Percentiles rank a stretch among this genome's conserved stretches.
These are phyloP conservation scores for Linnaemya vulpina DNA, from an alignment of 2,888 invertebrate species.

Conservation along the genomic window DNA sequence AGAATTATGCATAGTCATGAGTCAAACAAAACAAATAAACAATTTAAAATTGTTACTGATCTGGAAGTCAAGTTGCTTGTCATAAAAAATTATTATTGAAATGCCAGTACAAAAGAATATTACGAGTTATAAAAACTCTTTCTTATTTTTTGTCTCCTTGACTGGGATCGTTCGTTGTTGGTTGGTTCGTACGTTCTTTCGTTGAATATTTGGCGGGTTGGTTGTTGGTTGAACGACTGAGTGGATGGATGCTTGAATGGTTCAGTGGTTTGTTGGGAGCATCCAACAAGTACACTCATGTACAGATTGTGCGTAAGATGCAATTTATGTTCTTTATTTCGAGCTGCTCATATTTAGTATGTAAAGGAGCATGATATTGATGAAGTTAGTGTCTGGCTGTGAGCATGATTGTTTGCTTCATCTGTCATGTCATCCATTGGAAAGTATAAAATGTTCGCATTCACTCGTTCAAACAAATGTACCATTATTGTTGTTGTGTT, in stretches of 20 bases:
- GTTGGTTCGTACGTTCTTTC: slow-evolving; percentile 22
- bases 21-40: slow-evolving; percentile 74
- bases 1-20: slow-evolving; percentile 68
- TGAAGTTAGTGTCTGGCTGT: slow-evolving; percentile 76
- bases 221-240: slow-evolving; percentile 41
- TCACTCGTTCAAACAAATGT: slow-evolving; percentile 33
- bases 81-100: slow-evolving; percentile 82
- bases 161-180: slow-evolving; percentile 55
- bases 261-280: slow-evolving; percentile 50
- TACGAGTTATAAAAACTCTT: slow-evolving; percentile 45
- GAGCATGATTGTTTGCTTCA: slow-evolving; percentile 78
- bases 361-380: slow-evolving; percentile 67
- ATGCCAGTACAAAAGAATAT: slow-evolving; percentile 73
- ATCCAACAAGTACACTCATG: slow-evolving; percentile 66
- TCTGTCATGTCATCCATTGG: slow-evolving; percentile 80
- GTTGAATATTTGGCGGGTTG: slow-evolving; percentile 21
- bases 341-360: slow-evolving; percentile 53
- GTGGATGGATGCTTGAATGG: slow-evolving; percentile 48
- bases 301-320: slow-evolving; percentile 69
- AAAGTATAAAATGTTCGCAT: slow-evolving; percentile 64
- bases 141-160: slow-evolving; percentile 2
- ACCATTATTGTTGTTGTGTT: slow-evolving; percentile 21
- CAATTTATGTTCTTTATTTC: slow-evolving; percentile 54
- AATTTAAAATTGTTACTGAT: slow-evolving; percentile 77
- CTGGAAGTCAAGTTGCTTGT: slow-evolving; percentile 83